These are phyloP conservation scores for Dendrolimus houi DNA, from an alignment of 2,888 invertebrate species.

Conservation along the genomic window DNA sequence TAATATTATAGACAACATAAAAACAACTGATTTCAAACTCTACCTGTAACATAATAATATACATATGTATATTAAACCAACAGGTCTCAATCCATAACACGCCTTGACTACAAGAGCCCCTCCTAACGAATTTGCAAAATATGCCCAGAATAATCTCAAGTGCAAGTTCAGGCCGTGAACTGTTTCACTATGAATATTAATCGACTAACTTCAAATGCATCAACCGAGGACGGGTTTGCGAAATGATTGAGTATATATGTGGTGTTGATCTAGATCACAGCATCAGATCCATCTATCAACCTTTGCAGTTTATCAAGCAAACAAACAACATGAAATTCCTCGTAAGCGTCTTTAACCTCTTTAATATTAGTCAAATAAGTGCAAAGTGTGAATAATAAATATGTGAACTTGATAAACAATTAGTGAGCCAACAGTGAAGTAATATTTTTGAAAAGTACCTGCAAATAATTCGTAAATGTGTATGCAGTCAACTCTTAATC, in stretches of 20 bases:
- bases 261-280: not conserved
- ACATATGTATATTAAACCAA: not conserved
- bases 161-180: conserved; percentile 1
- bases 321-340: conserved; percentile 14
- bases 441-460: too few relatives aligned
- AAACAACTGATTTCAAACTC: too few relatives aligned
- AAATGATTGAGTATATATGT: not conserved
- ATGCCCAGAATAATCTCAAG: not conserved
- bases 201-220: not conserved
- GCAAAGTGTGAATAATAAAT: too few relatives aligned
- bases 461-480: too few relatives aligned
- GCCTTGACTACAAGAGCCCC: not conserved
- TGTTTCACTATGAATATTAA: not conserved
- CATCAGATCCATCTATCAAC: conserved; percentile 7
- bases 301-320: not conserved
- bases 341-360: conserved; percentile 15
- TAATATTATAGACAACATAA: too few relatives aligned
- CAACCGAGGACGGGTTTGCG: not conserved
- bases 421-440: too few relatives aligned
- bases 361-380: conserved; percentile 1
- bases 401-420: too few relatives aligned
- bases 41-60: not conserved
- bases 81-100: not conserved
- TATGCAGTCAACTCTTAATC: too few relatives aligned
- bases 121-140: not conserved